Evolutionary conservation across 1,140 invertebrate genomes (phyloP).

Genomic region (Bombus waltoni): DNA sequence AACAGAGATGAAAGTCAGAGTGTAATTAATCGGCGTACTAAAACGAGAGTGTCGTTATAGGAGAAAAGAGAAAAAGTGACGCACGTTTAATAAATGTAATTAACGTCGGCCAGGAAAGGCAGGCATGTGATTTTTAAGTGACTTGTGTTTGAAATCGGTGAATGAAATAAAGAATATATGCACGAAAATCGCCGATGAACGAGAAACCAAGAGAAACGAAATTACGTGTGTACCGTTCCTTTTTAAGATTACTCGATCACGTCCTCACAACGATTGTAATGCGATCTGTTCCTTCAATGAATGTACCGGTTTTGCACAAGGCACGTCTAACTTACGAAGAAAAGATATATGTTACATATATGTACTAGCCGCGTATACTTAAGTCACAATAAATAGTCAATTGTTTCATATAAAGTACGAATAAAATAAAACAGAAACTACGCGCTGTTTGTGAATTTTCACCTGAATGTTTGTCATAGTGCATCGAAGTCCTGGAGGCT

Average conservation of each 20-base stretch:
- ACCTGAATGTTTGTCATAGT: neutral
- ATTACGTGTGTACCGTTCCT: conserved; percentile 3
- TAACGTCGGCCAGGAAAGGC: conserved; percentile 25
- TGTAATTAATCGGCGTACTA: conserved; percentile 66
- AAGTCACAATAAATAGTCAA: conserved; percentile 81
- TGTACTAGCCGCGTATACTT: conserved; percentile 79
- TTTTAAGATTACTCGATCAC: conserved; percentile 22
- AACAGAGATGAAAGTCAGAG: conserved; percentile 80
- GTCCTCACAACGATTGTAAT: conserved; percentile 37
- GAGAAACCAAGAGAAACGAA: neutral
- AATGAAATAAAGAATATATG: neutral
- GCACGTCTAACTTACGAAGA: conserved; percentile 62
- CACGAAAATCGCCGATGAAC: neutral
- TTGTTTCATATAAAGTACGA: conserved; percentile 79
- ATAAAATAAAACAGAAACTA: conserved; percentile 70
- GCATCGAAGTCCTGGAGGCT: neutral
- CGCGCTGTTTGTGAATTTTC: neutral
- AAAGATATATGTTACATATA: conserved; percentile 78
- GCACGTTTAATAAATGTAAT: conserved; percentile 49
- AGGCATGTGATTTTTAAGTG: conserved; percentile 48
- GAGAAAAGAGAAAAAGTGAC: neutral
- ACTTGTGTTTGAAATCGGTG: conserved; percentile 60
- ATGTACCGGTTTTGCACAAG: conserved; percentile 65
- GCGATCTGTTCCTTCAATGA: conserved; percentile 48
- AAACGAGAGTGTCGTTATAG: conserved; percentile 36